Evolutionary conservation across 2,113 vertebrate species (phyloP).

Genomic region (Pteronura brasiliensis): DNA sequence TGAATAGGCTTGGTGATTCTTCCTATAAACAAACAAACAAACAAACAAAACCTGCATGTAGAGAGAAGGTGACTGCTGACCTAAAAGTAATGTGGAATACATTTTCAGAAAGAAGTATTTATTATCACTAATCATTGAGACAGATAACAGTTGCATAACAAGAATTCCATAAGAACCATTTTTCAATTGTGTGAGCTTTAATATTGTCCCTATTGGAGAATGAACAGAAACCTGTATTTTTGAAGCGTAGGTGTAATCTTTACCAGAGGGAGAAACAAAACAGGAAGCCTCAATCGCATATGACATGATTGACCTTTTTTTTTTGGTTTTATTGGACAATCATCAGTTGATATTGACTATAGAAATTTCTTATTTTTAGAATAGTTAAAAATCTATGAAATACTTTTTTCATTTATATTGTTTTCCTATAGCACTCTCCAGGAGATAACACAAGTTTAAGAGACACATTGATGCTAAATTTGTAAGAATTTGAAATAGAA

Average conservation of each 20-base stretch:
- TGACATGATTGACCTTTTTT: conserved; percentile 57
- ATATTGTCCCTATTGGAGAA: background rate
- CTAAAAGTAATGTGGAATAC: conserved; percentile 48
- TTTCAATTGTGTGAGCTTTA: conserved; percentile 42
- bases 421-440: conserved; percentile 27
- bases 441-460: conserved; percentile 20
- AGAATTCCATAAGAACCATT: conserved; percentile 59
- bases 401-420: conserved; percentile 9
- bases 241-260: conserved; percentile 38
- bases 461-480: background rate
- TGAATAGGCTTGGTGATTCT: conserved; percentile 7
- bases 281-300: conserved; percentile 41
- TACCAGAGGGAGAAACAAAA: conserved; percentile 54
- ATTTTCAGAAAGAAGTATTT: conserved; percentile 53
- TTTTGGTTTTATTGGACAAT: conserved; percentile 28
- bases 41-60: conserved; percentile 41
- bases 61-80: conserved; percentile 72
- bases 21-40: conserved; percentile 42
- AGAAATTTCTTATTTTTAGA: background rate
- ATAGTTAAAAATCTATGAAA: background rate
- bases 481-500: conserved; percentile 32
- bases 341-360: background rate
- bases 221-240: conserved; percentile 57
- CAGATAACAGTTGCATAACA: conserved; percentile 48
- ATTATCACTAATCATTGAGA: conserved; percentile 37